Conservation (phyloP, 2,797 vertebrate species). For the Fundulus diaphanus region DNA sequence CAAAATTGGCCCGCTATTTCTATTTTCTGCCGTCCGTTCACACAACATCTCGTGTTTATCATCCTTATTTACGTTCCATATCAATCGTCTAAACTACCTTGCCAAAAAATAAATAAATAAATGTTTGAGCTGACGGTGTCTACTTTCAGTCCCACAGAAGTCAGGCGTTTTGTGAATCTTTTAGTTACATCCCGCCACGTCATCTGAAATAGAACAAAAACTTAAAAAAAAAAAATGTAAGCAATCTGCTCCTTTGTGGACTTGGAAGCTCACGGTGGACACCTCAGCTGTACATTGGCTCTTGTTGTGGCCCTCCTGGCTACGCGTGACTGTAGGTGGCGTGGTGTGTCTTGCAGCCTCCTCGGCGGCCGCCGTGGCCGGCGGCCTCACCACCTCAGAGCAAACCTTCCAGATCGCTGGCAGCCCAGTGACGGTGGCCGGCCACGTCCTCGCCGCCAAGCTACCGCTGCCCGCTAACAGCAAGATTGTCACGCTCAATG, state of each 20-base stretch:
- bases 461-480: slow-evolving; percentile 94
- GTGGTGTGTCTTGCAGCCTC: slow-evolving; percentile 86
- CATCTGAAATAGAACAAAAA: not conserved
- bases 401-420: slow-evolving; percentile 94
- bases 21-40: not conserved
- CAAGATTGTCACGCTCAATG: slow-evolving; percentile 96
- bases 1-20: not conserved
- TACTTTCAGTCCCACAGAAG: slow-evolving; percentile 38
- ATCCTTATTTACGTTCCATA: not conserved
- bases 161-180: not conserved
- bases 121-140: slow-evolving; percentile 57
- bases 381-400: slow-evolving; percentile 85
- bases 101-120: too few relatives aligned
- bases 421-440: slow-evolving; percentile 90
- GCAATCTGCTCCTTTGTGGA: slow-evolving; percentile 4
- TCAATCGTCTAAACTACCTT: slow-evolving; percentile 14
- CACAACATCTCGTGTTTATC: slow-evolving; percentile 1
- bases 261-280: slow-evolving; percentile 54
- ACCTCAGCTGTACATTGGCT: slow-evolving; percentile 63
- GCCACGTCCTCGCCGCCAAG: slow-evolving; percentile 92
- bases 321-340: slow-evolving; percentile 68
- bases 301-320: slow-evolving; percentile 40
- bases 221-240: not conserved
- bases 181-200: not conserved
- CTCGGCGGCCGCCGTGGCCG: slow-evolving; percentile 79